A percentile compares a stretch with the other conserved stretches of the same genome.
These are phyloP conservation scores for Drosophila ambigua DNA, from an alignment of 1,140 invertebrate species.

Conservation along the genomic window DNA sequence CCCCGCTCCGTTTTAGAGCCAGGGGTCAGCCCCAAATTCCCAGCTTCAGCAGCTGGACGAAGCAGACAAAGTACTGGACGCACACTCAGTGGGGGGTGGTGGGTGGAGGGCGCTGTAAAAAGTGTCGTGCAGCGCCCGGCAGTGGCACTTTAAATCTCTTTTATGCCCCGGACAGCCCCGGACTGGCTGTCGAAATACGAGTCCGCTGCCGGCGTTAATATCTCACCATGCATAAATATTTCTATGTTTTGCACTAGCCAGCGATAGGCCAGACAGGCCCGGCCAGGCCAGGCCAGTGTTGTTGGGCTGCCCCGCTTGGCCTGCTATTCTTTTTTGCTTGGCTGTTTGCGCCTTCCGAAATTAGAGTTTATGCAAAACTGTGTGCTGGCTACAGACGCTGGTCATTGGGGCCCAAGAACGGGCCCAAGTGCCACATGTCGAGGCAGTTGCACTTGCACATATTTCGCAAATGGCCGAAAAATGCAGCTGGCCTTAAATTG, in stretches of 20 bases:
- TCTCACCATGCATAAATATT: constrained; percentile 63
- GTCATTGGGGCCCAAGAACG: constrained; percentile 46
- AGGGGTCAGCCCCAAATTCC: neutral
- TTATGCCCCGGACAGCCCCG: constrained; percentile 22
- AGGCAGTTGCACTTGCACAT: constrained; percentile 48
- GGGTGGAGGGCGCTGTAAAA: constrained; percentile 3
- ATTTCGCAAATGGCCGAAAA: constrained; percentile 68
- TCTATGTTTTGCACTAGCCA: constrained; percentile 34
- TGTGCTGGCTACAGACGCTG: constrained; percentile 4
- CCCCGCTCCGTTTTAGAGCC: too few species aligned
- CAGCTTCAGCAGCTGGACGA: neutral
- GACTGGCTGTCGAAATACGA: constrained; percentile 42
- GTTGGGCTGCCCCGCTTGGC: too few species aligned
- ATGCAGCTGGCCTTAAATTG: constrained; percentile 71
- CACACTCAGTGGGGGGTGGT: too few species aligned
- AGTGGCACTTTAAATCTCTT: constrained; percentile 49
- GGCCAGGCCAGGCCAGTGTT: too few species aligned
- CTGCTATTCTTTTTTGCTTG: neutral
- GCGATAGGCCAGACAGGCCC: neutral
- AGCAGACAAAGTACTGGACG: too few species aligned
- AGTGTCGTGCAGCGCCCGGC: constrained; percentile 13
- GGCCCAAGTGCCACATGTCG: constrained; percentile 58
- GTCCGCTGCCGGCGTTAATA: constrained; percentile 34
- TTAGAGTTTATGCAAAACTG: constrained; percentile 57
- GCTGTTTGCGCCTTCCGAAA: constrained; percentile 32